phyloP scores from a whole-genome alignment of 2,888 invertebrate species.

The Athripsodes cinereus region DNA sequence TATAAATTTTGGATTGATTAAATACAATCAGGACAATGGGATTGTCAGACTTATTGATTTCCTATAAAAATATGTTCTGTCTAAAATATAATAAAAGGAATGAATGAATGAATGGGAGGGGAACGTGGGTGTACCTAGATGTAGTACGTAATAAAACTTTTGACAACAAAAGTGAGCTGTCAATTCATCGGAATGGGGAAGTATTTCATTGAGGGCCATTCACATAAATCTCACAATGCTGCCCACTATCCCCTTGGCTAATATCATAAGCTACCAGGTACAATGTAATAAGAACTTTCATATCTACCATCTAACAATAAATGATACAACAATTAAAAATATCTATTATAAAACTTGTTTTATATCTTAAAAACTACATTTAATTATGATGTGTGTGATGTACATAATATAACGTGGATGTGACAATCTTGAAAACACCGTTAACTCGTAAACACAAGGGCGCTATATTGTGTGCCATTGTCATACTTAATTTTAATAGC shows the following conservation, averaged over 20 bases:
- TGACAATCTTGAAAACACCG: too few relatives aligned
- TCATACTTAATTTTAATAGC: too few relatives aligned
- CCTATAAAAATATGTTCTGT: conserved; percentile 21
- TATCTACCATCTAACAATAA: too few relatives aligned
- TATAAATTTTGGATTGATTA: not conserved
- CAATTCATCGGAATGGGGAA: conserved; percentile 27
- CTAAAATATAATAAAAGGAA: conserved; percentile 9
- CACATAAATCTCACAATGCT: conserved; percentile 26
- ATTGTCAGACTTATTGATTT: conserved; percentile 20
- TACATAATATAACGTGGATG: too few relatives aligned
- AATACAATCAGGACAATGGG: not conserved
- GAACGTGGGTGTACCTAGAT: conserved; percentile 19
- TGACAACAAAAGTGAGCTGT: conserved; percentile 29
- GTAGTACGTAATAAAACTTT: conserved; percentile 27
- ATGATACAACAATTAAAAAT: too few relatives aligned
- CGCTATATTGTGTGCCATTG: too few relatives aligned
- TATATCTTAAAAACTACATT: too few relatives aligned
- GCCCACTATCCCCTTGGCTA: conserved; percentile 10
- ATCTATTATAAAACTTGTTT: too few relatives aligned
- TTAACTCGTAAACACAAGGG: too few relatives aligned
- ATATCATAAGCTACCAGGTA: not conserved
- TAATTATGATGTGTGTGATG: too few relatives aligned
- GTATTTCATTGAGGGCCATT: conserved; percentile 27
- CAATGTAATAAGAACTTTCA: too few relatives aligned
- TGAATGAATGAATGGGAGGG: not conserved